phyloP scores from a whole-genome alignment of 2,888 invertebrate genomes.

The Eurois occulta region DNA sequence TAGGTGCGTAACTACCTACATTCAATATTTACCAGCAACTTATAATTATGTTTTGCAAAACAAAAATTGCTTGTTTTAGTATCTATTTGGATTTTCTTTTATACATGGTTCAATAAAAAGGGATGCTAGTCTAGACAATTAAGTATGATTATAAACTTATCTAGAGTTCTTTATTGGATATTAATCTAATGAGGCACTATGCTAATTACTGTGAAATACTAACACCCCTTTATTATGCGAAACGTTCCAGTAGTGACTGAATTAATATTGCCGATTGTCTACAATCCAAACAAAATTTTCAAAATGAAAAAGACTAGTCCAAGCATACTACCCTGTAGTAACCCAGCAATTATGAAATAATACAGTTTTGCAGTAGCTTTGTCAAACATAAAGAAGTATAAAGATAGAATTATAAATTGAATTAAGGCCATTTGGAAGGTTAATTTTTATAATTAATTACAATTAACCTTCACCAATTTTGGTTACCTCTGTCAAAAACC shows the following conservation, averaged over 20 bases:
- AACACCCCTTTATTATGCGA: not conserved
- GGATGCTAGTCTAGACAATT: not conserved
- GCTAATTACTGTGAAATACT: not conserved
- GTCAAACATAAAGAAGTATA: not conserved
- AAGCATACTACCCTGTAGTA: conserved; percentile 16
- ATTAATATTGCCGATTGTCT: conserved; percentile 14
- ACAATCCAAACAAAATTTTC: not conserved
- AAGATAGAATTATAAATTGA: conserved; percentile 4
- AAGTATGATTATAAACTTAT: not conserved
- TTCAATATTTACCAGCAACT: not conserved
- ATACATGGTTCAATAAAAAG: not conserved
- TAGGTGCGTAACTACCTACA: conserved; percentile 6
- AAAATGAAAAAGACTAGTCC: not conserved
- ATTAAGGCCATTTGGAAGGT: not conserved
- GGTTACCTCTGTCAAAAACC: conserved; percentile 3
- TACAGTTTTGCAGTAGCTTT: conserved; percentile 1
- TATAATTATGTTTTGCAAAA: not conserved
- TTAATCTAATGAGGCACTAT: not conserved
- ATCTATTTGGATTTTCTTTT: not conserved
- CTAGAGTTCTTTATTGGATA: not conserved
- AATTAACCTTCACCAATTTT: not conserved
- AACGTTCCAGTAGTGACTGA: not conserved
- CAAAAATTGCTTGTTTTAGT: too few relatives aligned
- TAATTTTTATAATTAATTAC: not conserved
- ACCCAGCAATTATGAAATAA: conserved; percentile 10